phyloP scores from a whole-genome alignment of 1,140 invertebrate species.

The Polypedilum pembai region DNA sequence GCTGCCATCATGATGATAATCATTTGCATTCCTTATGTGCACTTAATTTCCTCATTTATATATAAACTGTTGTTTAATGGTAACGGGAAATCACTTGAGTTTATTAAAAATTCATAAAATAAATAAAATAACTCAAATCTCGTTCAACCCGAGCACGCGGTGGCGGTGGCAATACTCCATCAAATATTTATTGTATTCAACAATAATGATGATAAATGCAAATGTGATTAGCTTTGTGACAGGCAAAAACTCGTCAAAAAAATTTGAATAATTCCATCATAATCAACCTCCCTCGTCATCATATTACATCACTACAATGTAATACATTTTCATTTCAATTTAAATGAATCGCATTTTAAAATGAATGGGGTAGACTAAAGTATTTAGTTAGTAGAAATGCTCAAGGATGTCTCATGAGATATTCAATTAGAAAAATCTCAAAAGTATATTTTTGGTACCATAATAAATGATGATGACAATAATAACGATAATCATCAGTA shows the following conservation, averaged over 20 bases:
- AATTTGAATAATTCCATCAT: too few species aligned
- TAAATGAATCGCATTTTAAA: too few species aligned
- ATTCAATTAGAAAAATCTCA: not conserved
- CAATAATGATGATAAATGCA: conserved; percentile 7
- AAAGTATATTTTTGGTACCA: not conserved
- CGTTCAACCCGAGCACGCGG: too few species aligned
- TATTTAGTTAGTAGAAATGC: too few species aligned
- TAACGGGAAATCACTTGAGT: not conserved
- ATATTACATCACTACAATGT: too few species aligned
- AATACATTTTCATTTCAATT: too few species aligned
- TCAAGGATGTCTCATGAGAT: conserved; percentile 2
- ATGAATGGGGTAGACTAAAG: too few species aligned
- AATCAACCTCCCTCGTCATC: too few species aligned
- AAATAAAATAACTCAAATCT: too few species aligned
- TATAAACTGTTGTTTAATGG: not conserved
- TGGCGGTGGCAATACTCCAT: not conserved
- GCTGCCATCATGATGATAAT: conserved; percentile 31
- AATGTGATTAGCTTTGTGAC: conserved; percentile 12
- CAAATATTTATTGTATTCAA: conserved; percentile 10
- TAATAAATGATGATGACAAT: conserved; percentile 19
- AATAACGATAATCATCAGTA: conserved; percentile 8
- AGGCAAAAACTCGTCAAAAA: not conserved
- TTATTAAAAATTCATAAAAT: not conserved
- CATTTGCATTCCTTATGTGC: conserved; percentile 22
- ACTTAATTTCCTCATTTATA: not conserved